Base-by-base conservation (phyloP, 1,140 invertebrate species). In the Triops longicaudatus region DNA sequence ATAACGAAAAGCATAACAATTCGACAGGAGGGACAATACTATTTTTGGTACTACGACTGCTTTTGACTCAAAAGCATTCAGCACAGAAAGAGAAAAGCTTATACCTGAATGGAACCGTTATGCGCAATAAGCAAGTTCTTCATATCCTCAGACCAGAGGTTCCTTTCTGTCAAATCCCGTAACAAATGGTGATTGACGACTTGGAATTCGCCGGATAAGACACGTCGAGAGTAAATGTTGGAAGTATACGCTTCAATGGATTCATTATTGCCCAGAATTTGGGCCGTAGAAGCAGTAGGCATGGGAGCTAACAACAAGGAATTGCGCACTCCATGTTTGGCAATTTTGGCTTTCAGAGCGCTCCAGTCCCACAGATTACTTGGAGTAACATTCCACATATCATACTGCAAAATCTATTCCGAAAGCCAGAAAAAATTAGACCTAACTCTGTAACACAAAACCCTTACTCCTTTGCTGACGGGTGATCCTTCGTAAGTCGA, bases 211-310 rank as follows among this genome's bases (percentile, higher is more conserved):
- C 96, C 97, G 44, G 96, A 97, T 11, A 98, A 86, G 1, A 99
- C 97, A 73, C 98, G 87, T 79, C 98, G 87, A 27, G 91, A 91
- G 82, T 99, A 99, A 80, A 99, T 95, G 82, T 99, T 99, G 22
- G 93, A 97, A 0, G 97, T 99, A 83, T 98, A 99, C 0, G 98
- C 95, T 85, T 99, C 98, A 82, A 99, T 94, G 0, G 95, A 95
- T 85, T 99, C 97, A 84, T 99, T 99, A 82, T 99, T 99, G 14
- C 98, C 98, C 41, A 99, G 88, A 82, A 99, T 99, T 86, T 99
- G 98, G 7, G 98, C 97, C 0, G 98, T 99, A 1, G 97, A 98
- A 14, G 98, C 97, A 14, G 98, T 99, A 1, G 98, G 98, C 98
- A 99, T 99, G 1, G 97, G 97, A 0, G 98, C 97, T 73, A 99